Evolutionary conservation across 2,888 invertebrate species (phyloP), one percentile per base, ranked within the genome.

Genomic region (Dicranocentrus wangi): DNA sequence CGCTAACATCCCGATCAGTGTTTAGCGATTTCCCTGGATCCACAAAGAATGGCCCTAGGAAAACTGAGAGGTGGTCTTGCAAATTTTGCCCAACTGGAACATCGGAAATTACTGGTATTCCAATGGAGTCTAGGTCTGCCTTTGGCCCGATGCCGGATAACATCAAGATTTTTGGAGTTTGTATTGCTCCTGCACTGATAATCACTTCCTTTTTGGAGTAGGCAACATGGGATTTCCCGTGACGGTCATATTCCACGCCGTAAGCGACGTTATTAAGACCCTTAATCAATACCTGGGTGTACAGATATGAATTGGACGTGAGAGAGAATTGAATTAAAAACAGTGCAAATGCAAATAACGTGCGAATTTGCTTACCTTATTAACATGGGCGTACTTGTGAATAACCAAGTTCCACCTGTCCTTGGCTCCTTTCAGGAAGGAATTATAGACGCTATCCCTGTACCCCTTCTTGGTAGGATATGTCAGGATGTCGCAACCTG

Each of bases 11-110:
- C 8, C 83, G 66, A 21, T 85, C 85, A 10, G 84, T 43, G 7
- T 78, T 43, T 76, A 84, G 78, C 0, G 83, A 76, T 8, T 69
- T 70, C 0, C 75, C 73, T n/a, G 75, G 42, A 21, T 83, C 73
- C 10, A 82, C 13, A 0, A 85, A 47, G 51, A 86, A 86, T 17
- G 86, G 86, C 0, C 86, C 85, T 13, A 84, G 71, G 47, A 82
- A 85, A 2, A 82, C 55, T 23, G 60, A 42, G 3, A 82, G 25
- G 43, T 83, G 81, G 21, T 83, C 84, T 68, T 85, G 85, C 0
- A 85, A 65, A 66, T 82, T 82, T 51, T 70, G 23, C 3, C 83
- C 84, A 10, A 78, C 83, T 8, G 72, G 72, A 7, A 81, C 58
- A 21, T 81, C 61, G 1, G 66, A 10, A 1, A 32, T 42, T 1